Evolutionary conservation across 2,797 vertebrate species (phyloP), one percentile per base, ranked within the genome.

Genomic region (Eidolon dupreanum): DNA sequence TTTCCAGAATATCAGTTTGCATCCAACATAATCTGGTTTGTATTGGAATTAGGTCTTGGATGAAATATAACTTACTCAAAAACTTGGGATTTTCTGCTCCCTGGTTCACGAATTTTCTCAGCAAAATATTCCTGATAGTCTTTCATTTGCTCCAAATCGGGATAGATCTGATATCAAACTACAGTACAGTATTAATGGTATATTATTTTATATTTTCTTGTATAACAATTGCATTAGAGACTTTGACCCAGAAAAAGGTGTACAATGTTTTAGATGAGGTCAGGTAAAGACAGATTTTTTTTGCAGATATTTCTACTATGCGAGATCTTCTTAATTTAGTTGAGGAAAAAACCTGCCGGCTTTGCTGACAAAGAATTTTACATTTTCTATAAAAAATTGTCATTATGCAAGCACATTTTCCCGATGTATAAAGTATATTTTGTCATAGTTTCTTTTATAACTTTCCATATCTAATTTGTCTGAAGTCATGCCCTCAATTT

Each of bases 401-500:
- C n/a, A 65, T 89, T 38, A 70, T 85, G 36, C 33, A 92, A 94
- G 55, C 68, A 93, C 13, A 59, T 83, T 95, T 68, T 7, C 28
- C 9, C 74, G n/a, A 51, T 53, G 33, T 19, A 74, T 20, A 63
- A 79, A 93, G n/a, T 28, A 43, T 8, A 82, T 77, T 93, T 65
- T 43, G 6, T 66, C 84, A 51, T 55, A 73, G 43, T 66, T 87
- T 68, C 19, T 88, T 82, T 94, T 57, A 92, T 31, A 59, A 51
- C 59, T 88, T 94, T 55, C 24, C 33, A 49, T 73, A 78, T 88
- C 20, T 83, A 93, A 74, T 84, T 91, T 93, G 46, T 61, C 26
- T 93, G 49, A 73, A 68, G 63, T 46, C 43, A 74, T 74, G 83
- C 36, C 82, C 74, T 96, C 89, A 82, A 78, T 94, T 93, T 96